Evolutionary conservation across 2,113 vertebrate genomes (phyloP).

Genomic region (Turdus rufiventris): DNA sequence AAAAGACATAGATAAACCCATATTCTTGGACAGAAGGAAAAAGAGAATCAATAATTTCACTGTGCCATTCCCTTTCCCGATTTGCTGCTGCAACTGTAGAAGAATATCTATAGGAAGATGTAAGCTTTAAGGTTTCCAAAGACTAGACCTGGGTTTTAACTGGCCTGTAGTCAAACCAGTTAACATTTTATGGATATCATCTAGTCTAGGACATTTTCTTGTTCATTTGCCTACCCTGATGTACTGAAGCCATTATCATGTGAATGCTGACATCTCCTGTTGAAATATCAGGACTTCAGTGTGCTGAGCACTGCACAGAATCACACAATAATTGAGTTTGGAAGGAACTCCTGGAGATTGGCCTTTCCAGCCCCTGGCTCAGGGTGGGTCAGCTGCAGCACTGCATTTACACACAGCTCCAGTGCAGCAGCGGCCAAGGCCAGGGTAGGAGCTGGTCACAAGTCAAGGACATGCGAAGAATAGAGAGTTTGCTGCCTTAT

Average conservation of each 20-base stretch:
- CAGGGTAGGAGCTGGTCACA: not conserved
- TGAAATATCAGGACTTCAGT: constrained; percentile 12
- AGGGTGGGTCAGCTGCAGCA: not conserved
- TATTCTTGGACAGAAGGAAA: not conserved
- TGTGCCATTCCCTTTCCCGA: not conserved
- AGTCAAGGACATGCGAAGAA: not conserved
- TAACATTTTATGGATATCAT: not conserved
- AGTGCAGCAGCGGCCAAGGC: not conserved
- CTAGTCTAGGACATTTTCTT: not conserved
- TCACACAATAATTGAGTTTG: not conserved
- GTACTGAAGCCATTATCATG: not conserved
- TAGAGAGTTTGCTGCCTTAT: not conserved
- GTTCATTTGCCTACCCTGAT: not conserved
- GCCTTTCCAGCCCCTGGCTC: not conserved
- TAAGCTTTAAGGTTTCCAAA: not conserved
- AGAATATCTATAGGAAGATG: not conserved
- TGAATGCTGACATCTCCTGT: constrained; percentile 43
- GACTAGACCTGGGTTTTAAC: not conserved
- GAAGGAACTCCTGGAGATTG: not conserved
- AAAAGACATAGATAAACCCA: not conserved
- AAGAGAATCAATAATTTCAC: not conserved
- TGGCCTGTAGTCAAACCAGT: not conserved
- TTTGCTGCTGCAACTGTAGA: not conserved
- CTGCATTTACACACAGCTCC: not conserved
- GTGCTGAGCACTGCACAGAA: not conserved